Conservation (phyloP, 2,888 invertebrate species). For the Drosophila macrospina region DNA sequence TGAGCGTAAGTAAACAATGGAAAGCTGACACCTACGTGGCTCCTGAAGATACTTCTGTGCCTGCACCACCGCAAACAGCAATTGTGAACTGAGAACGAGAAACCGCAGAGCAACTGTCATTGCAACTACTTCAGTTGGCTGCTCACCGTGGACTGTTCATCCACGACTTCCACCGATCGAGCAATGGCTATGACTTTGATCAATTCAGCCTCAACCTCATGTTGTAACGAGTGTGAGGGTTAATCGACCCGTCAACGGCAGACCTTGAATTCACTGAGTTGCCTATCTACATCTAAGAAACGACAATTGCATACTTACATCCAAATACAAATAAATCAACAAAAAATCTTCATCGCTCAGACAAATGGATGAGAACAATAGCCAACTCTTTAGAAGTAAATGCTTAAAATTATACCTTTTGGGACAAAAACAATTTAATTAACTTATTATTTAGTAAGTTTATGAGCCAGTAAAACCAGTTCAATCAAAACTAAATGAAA, state of each 20-base stretch:
- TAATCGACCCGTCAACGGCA: slow-evolving; percentile 39
- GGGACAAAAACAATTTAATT: background rate
- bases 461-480: slow-evolving; percentile 53
- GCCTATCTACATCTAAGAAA: too few species aligned
- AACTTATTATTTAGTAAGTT: slow-evolving; percentile 12
- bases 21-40: slow-evolving; percentile 37
- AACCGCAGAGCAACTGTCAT: slow-evolving; percentile 27
- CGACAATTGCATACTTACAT: slow-evolving; percentile 3
- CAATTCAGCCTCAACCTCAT: slow-evolving; percentile 17
- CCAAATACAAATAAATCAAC: too few species aligned
- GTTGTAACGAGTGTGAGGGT: slow-evolving; percentile 39
- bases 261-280: slow-evolving; percentile 48
- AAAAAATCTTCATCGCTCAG: background rate
- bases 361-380: background rate
- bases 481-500: slow-evolving; percentile 18
- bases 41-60: slow-evolving; percentile 50
- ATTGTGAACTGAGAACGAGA: slow-evolving; percentile 12
- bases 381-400: background rate
- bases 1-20: background rate
- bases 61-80: slow-evolving; percentile 21
- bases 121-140: slow-evolving; percentile 48
- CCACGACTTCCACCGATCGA: slow-evolving; percentile 8
- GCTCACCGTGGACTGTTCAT: slow-evolving; percentile 35
- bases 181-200: slow-evolving; percentile 33
- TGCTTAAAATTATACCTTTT: background rate